Conservation (phyloP, 1,140 invertebrate genomes). For the Zaprionus taronus region DNA sequence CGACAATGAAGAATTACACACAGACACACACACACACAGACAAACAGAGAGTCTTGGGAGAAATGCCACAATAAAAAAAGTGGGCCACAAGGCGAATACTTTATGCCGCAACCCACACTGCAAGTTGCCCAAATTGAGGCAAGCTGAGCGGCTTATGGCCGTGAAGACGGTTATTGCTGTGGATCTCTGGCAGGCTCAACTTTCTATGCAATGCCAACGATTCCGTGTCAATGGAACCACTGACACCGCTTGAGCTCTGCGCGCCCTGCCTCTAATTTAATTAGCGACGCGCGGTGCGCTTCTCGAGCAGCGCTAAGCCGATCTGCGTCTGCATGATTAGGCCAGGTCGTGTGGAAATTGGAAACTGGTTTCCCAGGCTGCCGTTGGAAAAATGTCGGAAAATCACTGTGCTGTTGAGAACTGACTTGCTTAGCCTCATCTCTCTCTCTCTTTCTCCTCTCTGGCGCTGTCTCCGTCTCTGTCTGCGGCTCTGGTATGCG, state of each 20-base stretch:
- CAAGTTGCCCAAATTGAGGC: constrained; percentile 27
- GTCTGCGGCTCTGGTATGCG: constrained; percentile 60
- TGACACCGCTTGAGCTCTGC: constrained; percentile 36
- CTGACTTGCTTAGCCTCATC: constrained; percentile 11
- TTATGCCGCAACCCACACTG: constrained; percentile 34
- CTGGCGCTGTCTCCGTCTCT: constrained; percentile 3
- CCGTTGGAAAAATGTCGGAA: constrained; percentile 61
- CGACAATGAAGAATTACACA: constrained; percentile 66
- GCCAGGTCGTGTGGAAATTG: constrained; percentile 42
- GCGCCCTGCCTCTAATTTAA: constrained; percentile 67
- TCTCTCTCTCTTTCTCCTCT: constrained; percentile 31
- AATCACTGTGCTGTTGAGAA: constrained; percentile 27
- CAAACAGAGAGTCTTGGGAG: constrained; percentile 18
- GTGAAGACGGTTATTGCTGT: constrained; percentile 7
- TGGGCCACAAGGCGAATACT: constrained; percentile 42
- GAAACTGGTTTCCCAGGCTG: constrained; percentile 60
- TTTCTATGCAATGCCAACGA: constrained; percentile 62
- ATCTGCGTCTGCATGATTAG: constrained; percentile 60
- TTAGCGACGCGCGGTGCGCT: constrained; percentile 65
- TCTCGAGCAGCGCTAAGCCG: constrained; percentile 27
- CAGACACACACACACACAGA: constrained; percentile 1
- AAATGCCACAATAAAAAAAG: constrained; percentile 27
- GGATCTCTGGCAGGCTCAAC: constrained; percentile 30
- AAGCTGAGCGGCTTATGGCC: constrained; percentile 36
- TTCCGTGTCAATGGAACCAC: constrained; percentile 20